Conservation (phyloP, 1,140 invertebrate genomes). For the Plectrocnemia conspersa region DNA sequence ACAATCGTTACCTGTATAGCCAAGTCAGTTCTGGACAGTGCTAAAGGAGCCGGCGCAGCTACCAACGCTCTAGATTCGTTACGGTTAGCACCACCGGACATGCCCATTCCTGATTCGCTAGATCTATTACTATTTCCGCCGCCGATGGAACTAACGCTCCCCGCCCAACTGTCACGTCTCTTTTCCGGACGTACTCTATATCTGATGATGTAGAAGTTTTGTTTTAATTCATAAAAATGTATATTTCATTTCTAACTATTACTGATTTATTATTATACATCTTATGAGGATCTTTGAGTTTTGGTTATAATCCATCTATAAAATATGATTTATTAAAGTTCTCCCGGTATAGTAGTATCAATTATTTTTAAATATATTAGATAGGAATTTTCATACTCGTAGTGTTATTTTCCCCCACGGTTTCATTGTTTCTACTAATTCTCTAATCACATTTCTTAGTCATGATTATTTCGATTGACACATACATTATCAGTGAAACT, state of each 20-base stretch:
- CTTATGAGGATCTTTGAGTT: too few relatives aligned
- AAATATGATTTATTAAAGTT: too few relatives aligned
- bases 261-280: too few relatives aligned
- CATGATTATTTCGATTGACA: too few relatives aligned
- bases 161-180: conserved; percentile 51
- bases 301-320: too few relatives aligned
- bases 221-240: not conserved
- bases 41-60: conserved; percentile 25
- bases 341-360: too few relatives aligned
- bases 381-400: too few relatives aligned
- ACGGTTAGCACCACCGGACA: conserved; percentile 28
- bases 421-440: too few relatives aligned
- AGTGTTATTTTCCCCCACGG: too few relatives aligned
- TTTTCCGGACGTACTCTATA: conserved; percentile 53
- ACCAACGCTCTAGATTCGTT: conserved; percentile 23
- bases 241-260: not conserved
- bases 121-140: conserved; percentile 4
- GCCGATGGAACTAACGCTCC: conserved; percentile 36
- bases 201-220: conserved; percentile 32
- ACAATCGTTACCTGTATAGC: conserved; percentile 44
- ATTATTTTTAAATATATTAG: too few relatives aligned
- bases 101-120: conserved; percentile 22
- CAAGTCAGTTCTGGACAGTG: conserved; percentile 44
- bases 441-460: too few relatives aligned
- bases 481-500: too few relatives aligned